phyloP scores from a whole-genome alignment of 1,140 invertebrate species.

The Panulirus ornatus region DNA sequence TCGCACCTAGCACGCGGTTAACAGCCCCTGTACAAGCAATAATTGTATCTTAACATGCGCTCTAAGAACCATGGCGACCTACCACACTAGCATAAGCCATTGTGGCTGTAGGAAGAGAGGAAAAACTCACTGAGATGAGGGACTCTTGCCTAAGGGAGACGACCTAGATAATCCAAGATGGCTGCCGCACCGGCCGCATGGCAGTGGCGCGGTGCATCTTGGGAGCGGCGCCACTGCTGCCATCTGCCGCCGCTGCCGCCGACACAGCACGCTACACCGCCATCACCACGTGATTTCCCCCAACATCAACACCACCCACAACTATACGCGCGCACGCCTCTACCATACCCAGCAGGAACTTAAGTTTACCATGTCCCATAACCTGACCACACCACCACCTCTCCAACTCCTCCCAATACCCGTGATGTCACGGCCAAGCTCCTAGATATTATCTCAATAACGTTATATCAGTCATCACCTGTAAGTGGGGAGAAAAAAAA shows the following conservation, averaged over 20 bases:
- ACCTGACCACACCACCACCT: not conserved
- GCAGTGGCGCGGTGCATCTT: slow-evolving; percentile 42
- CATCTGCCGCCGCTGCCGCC: slow-evolving; percentile 1
- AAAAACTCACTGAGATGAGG: slow-evolving; percentile 62
- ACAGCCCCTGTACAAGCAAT: not conserved
- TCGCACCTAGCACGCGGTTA: not conserved
- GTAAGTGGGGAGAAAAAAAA: too few species aligned
- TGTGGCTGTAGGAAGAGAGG: not conserved
- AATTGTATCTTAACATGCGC: not conserved
- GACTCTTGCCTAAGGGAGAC: slow-evolving; percentile 56
- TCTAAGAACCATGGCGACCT: not conserved
- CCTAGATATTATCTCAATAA: too few species aligned
- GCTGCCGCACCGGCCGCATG: slow-evolving; percentile 69
- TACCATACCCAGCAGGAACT: not conserved
- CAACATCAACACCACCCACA: not conserved
- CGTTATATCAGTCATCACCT: too few species aligned
- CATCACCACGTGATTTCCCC: not conserved
- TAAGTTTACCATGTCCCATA: not conserved
- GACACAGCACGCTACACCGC: not conserved
- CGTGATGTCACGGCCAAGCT: not conserved
- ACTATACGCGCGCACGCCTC: not conserved
- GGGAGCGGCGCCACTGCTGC: slow-evolving; percentile 37
- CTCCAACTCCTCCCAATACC: not conserved
- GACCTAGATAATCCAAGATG: slow-evolving; percentile 68
- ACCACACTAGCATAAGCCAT: not conserved